Evolutionary conservation across 2,888 invertebrate genomes (phyloP).

Genomic region (Cryptocephalus moraei): DNA sequence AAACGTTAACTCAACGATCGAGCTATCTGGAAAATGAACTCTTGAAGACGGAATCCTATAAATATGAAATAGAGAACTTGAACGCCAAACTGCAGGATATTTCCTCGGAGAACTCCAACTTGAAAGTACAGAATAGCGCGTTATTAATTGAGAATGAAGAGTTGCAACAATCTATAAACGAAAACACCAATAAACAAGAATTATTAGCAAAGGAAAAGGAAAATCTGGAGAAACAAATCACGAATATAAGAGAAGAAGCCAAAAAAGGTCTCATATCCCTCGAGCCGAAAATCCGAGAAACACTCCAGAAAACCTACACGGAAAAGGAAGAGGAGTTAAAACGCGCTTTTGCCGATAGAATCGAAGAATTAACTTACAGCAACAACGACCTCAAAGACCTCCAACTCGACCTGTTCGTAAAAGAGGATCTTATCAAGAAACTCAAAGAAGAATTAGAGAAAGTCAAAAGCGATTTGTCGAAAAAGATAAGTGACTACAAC

Average conservation of each 20-base stretch:
- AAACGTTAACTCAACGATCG: slow-evolving; percentile 27
- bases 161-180: slow-evolving; percentile 7
- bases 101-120: slow-evolving; percentile 4
- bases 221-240: slow-evolving; percentile 39
- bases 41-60: slow-evolving; percentile 30
- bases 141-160: slow-evolving; percentile 8
- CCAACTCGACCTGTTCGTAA: slow-evolving; percentile 41
- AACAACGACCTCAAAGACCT: slow-evolving; percentile 32
- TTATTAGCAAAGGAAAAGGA: slow-evolving; percentile 33
- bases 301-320: slow-evolving; percentile 20
- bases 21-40: slow-evolving; percentile 30
- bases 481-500: slow-evolving; percentile 18
- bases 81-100: slow-evolving; percentile 18
- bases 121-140: slow-evolving; percentile 8
- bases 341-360: slow-evolving; percentile 23
- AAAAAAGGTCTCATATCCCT: slow-evolving; percentile 28
- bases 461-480: slow-evolving; percentile 13
- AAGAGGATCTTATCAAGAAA: slow-evolving; percentile 36
- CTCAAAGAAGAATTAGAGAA: slow-evolving; percentile 19
- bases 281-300: slow-evolving; percentile 28
- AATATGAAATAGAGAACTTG: slow-evolving; percentile 22
- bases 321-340: slow-evolving; percentile 21
- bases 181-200: slow-evolving; percentile 2
- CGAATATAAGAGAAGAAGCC: slow-evolving; percentile 40
- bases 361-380: slow-evolving; percentile 21